Evolutionary conservation across 2,113 vertebrate species (phyloP).

Genomic region (Globicephala melas): DNA sequence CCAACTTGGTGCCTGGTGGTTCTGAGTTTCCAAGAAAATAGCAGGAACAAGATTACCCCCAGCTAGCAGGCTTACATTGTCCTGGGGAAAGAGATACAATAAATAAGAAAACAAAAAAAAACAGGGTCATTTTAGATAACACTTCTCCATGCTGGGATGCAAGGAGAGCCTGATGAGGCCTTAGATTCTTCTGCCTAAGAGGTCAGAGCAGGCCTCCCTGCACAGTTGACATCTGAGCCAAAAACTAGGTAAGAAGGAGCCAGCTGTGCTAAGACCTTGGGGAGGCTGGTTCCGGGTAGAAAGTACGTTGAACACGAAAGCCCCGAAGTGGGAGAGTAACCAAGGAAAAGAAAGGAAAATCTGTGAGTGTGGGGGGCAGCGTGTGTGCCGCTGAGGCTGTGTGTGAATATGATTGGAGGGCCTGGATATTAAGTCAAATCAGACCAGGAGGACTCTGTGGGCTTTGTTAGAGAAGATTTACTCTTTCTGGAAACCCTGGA

Average conservation of each 20-base stretch:
- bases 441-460: background rate
- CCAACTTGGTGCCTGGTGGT: accelerated
- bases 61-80: too few species aligned
- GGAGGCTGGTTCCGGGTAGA: background rate
- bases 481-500: background rate
- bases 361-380: background rate
- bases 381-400: background rate
- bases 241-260: background rate
- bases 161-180: accelerated
- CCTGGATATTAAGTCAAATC: background rate
- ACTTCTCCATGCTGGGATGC: accelerated
- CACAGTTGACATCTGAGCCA: background rate
- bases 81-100: background rate
- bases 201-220: background rate
- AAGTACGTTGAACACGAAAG: too few species aligned
- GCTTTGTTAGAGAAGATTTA: background rate
- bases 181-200: background rate
- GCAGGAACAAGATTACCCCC: background rate
- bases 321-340: background rate
- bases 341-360: background rate
- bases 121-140: background rate
- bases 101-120: background rate
- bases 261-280: background rate
- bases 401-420: too few species aligned
- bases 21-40: background rate